Base-by-base conservation (phyloP, 1,140 invertebrate species). In the Pogonomyrmex californicus region DNA sequence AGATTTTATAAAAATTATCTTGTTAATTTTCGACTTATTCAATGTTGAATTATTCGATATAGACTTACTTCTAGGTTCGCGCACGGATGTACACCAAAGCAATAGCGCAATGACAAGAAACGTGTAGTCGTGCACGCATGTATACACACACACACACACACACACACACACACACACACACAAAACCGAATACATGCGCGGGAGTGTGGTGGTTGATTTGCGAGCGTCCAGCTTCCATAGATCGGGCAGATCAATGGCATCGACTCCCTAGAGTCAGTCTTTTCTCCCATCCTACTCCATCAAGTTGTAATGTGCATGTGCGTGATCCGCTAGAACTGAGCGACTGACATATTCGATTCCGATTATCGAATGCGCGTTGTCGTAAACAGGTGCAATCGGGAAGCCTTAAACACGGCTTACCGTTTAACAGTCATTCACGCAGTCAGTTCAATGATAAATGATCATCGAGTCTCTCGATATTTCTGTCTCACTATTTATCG, bases 251-350 rank as follows among this genome's bases (percentile, higher is more conserved):
- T 90, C 87, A 89, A 92, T 93, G 88, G 86, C 85, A 88, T 88
- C 91, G 87, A 78, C 86, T 93, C 93, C 92, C 93, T 87, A 90
- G 93, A 91, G 93, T 75, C 92, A 90, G 90, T 92, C 92, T 91
- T 93, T 93, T 93, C 91, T 87, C 68, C 76, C 86, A 81, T 91
- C 75, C 88, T 91, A 87, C 88, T 71, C 92, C 76, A 92, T 92
- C 91, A 91, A 76, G 76, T 51, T 79, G 88, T 88, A 88, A 92
- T 91, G 77, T 87, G 87, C 90, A 78, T 88, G 70, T 60, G 82
- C 73, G 88, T 83, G 88, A 81, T 82, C 77, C 17, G 38, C 68
- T 65, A 77, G 73, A 81, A 63, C 83, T 71, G 54, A 83, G 49
- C 68, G 70, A 88, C 83, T 58, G 83, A 85, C 76, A 76, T 77